Evolutionary conservation across 2,888 invertebrate genomes (phyloP).

Genomic region (Pimpla rufipes): DNA sequence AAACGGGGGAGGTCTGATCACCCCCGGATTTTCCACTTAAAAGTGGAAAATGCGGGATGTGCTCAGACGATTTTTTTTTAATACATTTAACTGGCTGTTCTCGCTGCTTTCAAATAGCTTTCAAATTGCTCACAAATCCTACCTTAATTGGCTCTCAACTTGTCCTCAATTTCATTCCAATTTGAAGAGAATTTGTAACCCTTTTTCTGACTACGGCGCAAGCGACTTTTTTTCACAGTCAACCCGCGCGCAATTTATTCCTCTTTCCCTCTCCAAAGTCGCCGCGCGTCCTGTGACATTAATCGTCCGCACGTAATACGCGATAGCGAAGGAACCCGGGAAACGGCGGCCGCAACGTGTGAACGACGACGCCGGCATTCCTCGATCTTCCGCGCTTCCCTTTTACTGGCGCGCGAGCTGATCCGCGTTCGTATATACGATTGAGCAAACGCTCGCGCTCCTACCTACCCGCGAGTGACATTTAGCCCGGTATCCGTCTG

Average conservation of each 20-base stretch:
- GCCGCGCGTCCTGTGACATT: slow-evolving; percentile 63
- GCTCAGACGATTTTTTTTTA: too few species aligned
- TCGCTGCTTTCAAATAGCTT: too few species aligned
- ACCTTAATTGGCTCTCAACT: too few species aligned
- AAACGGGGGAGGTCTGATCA: too few species aligned
- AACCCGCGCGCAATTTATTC: background rate
- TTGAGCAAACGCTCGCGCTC: slow-evolving; percentile 77
- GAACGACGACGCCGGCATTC: slow-evolving; percentile 74
- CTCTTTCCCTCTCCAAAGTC: background rate
- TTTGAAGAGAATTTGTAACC: too few species aligned
- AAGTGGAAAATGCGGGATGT: too few species aligned
- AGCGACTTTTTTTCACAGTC: background rate
- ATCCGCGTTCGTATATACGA: slow-evolving; percentile 71
- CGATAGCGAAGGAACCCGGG: too few species aligned
- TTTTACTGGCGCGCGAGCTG: slow-evolving; percentile 31
- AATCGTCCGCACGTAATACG: slow-evolving; percentile 68
- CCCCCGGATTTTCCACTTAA: too few species aligned
- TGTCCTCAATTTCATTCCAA: too few species aligned
- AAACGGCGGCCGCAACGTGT: slow-evolving; percentile 82
- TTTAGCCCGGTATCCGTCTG: slow-evolving; percentile 79
- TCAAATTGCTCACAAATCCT: too few species aligned
- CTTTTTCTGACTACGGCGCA: too few species aligned
- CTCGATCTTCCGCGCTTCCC: slow-evolving; percentile 61
- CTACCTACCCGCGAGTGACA: slow-evolving; percentile 77
- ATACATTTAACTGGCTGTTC: too few species aligned